Conservation (phyloP, 2,888 invertebrate species). For the Eumerus sabulonum region DNA sequence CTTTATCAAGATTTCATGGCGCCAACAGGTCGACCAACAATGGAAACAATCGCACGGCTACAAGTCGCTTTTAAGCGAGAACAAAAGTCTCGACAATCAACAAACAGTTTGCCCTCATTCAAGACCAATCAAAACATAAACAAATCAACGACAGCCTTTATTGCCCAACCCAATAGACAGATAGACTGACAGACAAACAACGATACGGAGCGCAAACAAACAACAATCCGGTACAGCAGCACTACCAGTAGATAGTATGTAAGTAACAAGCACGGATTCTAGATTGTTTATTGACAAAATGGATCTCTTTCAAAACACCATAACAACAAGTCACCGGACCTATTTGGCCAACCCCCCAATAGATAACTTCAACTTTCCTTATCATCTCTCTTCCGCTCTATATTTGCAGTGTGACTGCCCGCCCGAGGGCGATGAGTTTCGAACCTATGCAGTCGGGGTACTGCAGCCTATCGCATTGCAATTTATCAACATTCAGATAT, state of each 20-base stretch:
- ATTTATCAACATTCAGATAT: background rate
- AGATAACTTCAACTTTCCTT: conserved; percentile 1
- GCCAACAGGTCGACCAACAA: background rate
- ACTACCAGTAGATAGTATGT: background rate
- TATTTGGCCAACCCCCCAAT: too few relatives aligned
- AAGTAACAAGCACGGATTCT: conserved; percentile 4
- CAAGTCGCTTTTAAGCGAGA: conserved; percentile 22
- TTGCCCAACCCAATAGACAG: background rate
- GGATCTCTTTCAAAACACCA: conserved; percentile 4
- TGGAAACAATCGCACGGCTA: conserved; percentile 40
- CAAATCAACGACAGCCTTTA: conserved; percentile 24
- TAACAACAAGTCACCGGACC: background rate
- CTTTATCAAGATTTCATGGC: too few relatives aligned
- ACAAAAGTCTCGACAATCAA: conserved; percentile 27
- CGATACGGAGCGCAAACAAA: conserved; percentile 8
- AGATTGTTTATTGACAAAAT: conserved; percentile 27
- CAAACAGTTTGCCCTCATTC: conserved; percentile 14
- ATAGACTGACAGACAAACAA: background rate
- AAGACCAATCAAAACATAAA: conserved; percentile 19
- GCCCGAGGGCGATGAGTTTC: background rate
- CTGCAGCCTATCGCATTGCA: background rate
- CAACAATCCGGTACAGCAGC: too few relatives aligned
- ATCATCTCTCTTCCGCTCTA: conserved; percentile 17
- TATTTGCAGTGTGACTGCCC: conserved; percentile 24
- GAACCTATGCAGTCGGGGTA: background rate